These are phyloP conservation scores for Gryon sp. DNA, from an alignment of 1,140 invertebrate genomes.

Conservation along the genomic window DNA sequence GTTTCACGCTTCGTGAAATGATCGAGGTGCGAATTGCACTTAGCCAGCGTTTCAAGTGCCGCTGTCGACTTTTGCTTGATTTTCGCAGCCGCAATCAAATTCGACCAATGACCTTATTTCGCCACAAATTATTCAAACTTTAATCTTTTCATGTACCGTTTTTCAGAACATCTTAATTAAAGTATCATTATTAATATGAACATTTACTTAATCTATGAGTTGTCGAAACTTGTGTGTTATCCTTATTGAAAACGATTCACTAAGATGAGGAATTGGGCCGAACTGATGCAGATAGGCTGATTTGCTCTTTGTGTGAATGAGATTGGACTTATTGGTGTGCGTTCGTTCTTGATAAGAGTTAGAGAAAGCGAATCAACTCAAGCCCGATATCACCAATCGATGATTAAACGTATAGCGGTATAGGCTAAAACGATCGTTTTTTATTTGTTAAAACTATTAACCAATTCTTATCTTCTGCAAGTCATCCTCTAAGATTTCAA, in stretches of 20 bases:
- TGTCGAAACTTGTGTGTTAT: too few relatives aligned
- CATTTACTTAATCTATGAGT: too few relatives aligned
- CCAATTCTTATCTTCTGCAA: not conserved
- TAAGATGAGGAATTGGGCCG: not conserved
- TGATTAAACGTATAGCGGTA: too few relatives aligned
- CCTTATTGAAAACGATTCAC: too few relatives aligned
- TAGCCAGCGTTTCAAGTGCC: conserved; percentile 3
- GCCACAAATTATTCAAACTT: conserved; percentile 45
- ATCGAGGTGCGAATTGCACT: conserved; percentile 21
- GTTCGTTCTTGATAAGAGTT: conserved; percentile 47
- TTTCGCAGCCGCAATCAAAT: conserved; percentile 16
- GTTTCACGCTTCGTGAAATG: conserved; percentile 23
- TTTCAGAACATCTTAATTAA: too few relatives aligned
- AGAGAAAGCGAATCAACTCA: conserved; percentile 29
- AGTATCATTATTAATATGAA: too few relatives aligned
- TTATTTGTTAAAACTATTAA: too few relatives aligned
- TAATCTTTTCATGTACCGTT: too few relatives aligned
- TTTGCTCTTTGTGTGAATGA: conserved; percentile 31
- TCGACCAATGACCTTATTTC: conserved; percentile 27
- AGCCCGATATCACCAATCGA: conserved; percentile 35
- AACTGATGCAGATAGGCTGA: conserved; percentile 47
- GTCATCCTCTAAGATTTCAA: not conserved
- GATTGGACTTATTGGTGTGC: conserved; percentile 18
- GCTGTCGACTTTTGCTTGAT: conserved; percentile 5
- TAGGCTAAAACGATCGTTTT: conserved; percentile 27